Base-by-base conservation (phyloP, 2,113 vertebrate species). In the Columba livia region DNA sequence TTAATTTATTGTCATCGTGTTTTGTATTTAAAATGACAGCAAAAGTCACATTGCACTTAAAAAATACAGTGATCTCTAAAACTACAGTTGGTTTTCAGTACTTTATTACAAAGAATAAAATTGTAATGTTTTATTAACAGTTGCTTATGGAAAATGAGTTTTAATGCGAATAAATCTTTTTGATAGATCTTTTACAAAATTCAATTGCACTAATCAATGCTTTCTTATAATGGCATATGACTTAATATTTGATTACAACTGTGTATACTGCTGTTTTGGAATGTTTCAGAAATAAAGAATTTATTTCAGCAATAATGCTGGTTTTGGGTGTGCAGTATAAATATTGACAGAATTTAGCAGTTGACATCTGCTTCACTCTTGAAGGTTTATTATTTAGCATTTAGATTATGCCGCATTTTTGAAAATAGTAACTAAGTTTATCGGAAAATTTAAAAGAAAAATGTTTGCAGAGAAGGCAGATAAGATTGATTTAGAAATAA, bases 161-260 rank as follows among this genome's bases (percentile, higher is more conserved):
- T 98, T 98, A 98, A 98, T 98, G 98, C 8, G 87, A 98, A 98
- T 97, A 98, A 98, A 98, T 95, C 97, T 97, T 98, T 98, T 98
- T 98, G 98, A 98, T 98, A 98, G 96, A 97, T 94, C 97, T 98
- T 98, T 98, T 98, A 98, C 98, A 98, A 97, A 98, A 97, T 85
- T 94, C 94, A 97, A 65, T 98, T 98, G 98, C 98, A 98, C 98
- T 98, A 98, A 98, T 97, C 97, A 95, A 98, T 98, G 98, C 97
- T 98, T 98, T 98, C 98, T 98, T 98, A 98, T 66, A 95, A 97
- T 89, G 96, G 97, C 94, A 91, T 98, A 98, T 97, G 96, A 97
- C 97, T 97, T 97, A 98, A 97, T 98, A 97, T 97, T 98, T 98
- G 97, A 88, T 97, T 98, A 97, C 92, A 85, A 98, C 97, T 97